These are phyloP conservation scores for Cantharis lateralis DNA, from an alignment of 2,888 invertebrate species.

Conservation along the genomic window DNA sequence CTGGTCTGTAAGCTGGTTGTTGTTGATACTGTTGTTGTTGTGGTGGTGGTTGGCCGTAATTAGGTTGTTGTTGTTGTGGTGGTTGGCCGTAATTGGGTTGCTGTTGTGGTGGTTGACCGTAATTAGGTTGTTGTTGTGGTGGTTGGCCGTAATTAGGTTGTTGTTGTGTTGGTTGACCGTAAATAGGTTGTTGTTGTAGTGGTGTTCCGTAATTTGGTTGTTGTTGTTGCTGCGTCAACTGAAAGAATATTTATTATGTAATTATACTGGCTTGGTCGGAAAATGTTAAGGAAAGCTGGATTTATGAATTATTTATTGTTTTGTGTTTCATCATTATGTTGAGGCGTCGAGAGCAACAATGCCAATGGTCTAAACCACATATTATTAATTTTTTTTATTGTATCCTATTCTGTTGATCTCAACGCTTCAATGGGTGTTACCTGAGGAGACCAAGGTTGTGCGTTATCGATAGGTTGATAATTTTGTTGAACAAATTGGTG, in stretches of 20 bases:
- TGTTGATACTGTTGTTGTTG: slow-evolving; percentile 22
- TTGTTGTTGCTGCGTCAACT: slow-evolving; percentile 12
- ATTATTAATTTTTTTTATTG: too few species aligned
- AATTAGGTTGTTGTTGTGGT: slow-evolving; percentile 13
- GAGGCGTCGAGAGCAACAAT: too few species aligned
- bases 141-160: slow-evolving; percentile 7
- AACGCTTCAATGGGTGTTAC: not conserved
- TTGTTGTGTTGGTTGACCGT: too few species aligned
- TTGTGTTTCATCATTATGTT: too few species aligned
- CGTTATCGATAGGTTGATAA: slow-evolving; percentile 26
- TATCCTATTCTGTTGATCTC: too few species aligned
- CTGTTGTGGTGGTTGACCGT: slow-evolving; percentile 1
- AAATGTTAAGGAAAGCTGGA: not conserved
- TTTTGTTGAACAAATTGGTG: slow-evolving; percentile 32
- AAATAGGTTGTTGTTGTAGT: slow-evolving; percentile 5
- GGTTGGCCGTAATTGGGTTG: too few species aligned
- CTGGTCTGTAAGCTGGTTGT: slow-evolving; percentile 37
- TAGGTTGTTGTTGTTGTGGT: slow-evolving; percentile 19
- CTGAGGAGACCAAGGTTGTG: not conserved
- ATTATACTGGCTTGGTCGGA: not conserved
- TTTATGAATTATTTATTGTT: not conserved
- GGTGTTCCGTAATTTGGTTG: slow-evolving; percentile 5
- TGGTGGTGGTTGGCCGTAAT: slow-evolving; percentile 8
- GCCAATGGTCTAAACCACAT: too few species aligned
- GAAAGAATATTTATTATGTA: not conserved